Evolutionary conservation across 2,113 vertebrate species (phyloP).

Genomic region (Halcyon senegalensis): DNA sequence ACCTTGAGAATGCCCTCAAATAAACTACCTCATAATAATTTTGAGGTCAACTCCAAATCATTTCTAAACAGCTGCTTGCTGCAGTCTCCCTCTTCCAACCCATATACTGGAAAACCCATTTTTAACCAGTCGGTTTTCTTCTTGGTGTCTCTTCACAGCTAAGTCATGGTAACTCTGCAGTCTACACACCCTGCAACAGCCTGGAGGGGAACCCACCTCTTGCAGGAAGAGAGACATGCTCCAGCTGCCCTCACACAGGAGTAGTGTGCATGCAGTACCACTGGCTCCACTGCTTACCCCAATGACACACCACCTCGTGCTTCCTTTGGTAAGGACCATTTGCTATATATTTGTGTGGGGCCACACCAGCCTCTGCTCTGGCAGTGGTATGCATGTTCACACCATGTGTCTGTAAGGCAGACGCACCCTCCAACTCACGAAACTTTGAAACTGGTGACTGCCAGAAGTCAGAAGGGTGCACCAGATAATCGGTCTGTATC

Average conservation of each 20-base stretch:
- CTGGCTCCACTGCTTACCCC: background rate
- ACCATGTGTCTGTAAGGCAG: background rate
- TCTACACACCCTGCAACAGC: background rate
- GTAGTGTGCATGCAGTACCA: background rate
- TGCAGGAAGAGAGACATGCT: background rate
- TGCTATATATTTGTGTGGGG: background rate
- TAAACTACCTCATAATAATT: background rate
- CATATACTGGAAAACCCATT: background rate
- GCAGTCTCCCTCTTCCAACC: background rate
- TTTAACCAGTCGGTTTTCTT: background rate
- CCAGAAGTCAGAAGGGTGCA: background rate
- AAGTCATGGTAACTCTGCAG: background rate
- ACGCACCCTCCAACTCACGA: background rate
- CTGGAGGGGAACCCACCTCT: background rate
- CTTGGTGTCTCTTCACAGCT: background rate
- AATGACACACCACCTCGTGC: accelerated
- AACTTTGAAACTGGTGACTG: background rate
- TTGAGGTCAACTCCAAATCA: background rate
- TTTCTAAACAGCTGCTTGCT: background rate
- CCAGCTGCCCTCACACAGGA: background rate
- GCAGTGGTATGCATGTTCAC: background rate
- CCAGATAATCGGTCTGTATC: background rate
- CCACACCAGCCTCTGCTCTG: background rate
- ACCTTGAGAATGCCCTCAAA: background rate
- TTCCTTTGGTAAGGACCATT: background rate